A percentile compares a stretch with the other conserved stretches of the same genome.
These are phyloP conservation scores for Microcebus murinus DNA, from an alignment of 2,113 vertebrate genomes.

Conservation along the genomic window DNA sequence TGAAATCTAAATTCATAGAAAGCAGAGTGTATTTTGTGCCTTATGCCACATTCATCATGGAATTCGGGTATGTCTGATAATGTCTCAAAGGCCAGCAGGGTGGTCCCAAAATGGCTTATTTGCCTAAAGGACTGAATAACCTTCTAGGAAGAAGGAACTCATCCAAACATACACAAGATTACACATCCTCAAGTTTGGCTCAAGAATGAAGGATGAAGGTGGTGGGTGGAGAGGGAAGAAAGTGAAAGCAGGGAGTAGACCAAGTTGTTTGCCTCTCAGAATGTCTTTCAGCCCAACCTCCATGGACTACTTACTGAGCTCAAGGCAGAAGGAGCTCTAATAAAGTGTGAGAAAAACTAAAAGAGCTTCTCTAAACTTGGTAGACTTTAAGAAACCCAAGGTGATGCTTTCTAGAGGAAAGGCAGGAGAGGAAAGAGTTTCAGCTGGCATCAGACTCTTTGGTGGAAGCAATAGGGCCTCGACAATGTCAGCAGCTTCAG, in stretches of 20 bases:
- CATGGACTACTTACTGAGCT: neutral
- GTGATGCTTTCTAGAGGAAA: neutral
- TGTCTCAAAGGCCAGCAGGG: neutral
- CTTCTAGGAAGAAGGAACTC: neutral
- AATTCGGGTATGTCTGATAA: neutral
- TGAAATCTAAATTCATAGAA: neutral
- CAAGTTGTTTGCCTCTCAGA: neutral
- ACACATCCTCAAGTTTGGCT: neutral
- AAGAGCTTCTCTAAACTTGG: neutral
- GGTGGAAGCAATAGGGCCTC: neutral
- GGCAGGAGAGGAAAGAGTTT: neutral
- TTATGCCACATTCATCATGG: neutral
- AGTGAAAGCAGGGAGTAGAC: neutral
- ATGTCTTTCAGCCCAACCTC: neutral
- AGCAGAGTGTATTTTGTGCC: neutral
- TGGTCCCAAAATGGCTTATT: neutral
- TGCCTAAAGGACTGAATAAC: neutral
- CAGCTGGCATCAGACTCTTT: neutral
- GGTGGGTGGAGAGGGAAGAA: neutral
- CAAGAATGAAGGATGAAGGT: neutral
- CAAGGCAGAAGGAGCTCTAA: neutral
- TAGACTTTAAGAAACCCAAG: neutral
- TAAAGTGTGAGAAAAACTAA: neutral
- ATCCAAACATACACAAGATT: neutral
- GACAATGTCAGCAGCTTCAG: neutral